phyloP scores from a whole-genome alignment of 1,140 invertebrate species.

The Apocrypta bakeri region DNA sequence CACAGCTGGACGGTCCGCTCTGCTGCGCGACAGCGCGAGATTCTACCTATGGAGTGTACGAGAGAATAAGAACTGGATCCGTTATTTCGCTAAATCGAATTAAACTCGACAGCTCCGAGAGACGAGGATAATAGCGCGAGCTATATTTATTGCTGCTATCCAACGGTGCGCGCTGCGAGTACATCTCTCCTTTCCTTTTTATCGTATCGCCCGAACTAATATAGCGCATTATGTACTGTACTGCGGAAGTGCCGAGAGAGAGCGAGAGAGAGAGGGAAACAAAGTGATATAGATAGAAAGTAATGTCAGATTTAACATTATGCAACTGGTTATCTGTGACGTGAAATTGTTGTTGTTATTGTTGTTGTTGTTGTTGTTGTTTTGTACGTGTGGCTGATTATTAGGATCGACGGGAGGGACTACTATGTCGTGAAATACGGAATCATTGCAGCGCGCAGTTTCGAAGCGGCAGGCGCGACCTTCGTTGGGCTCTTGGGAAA shows the following conservation, averaged over 20 bases:
- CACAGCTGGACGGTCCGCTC: constrained; percentile 16
- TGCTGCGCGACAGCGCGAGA: neutral
- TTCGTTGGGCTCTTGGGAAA: constrained; percentile 1
- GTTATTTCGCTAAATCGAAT: constrained; percentile 2
- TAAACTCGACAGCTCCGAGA: too few species aligned
- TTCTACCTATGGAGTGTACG: neutral
- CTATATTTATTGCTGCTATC: too few species aligned
- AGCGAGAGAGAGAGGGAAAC: neutral
- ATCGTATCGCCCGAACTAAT: neutral
- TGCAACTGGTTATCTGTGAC: constrained; percentile 30
- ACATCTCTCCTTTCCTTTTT: neutral
- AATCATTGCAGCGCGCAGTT: neutral
- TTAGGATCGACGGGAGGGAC: too few species aligned
- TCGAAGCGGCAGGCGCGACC: neutral
- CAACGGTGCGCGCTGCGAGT: neutral
- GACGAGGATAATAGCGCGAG: too few species aligned
- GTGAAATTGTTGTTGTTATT: constrained; percentile 10
- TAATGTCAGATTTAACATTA: neutral
- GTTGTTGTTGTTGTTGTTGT: too few species aligned
- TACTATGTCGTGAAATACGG: too few species aligned
- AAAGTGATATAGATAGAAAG: neutral
- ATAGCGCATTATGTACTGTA: neutral
- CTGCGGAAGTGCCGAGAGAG: neutral
- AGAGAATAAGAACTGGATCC: neutral
- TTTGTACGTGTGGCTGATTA: neutral